phyloP scores from a whole-genome alignment of 2,113 vertebrate species.

The Nerophis lumbriciformis region DNA sequence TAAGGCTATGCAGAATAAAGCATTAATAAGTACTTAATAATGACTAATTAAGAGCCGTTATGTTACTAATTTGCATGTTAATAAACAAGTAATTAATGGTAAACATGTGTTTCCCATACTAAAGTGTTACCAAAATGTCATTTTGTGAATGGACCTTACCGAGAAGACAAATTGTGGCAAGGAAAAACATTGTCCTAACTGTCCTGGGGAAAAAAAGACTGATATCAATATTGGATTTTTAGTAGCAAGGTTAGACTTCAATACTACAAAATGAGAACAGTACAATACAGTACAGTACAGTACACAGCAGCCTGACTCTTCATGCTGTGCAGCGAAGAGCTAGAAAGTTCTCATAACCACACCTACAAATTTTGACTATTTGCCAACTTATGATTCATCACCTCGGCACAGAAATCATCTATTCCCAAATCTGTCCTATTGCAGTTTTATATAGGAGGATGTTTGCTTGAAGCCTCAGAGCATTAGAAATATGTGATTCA shows the following conservation, averaged over 20 bases:
- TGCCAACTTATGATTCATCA: not conserved
- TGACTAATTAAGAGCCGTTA: no score
- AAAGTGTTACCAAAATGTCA: not conserved
- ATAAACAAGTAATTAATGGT: no score
- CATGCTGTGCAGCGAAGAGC: slow-evolving; percentile 27
- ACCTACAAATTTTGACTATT: slow-evolving; percentile 4
- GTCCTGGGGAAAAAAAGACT: slow-evolving; percentile 21
- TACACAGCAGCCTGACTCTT: slow-evolving; percentile 17
- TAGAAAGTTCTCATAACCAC: slow-evolving; percentile 45
- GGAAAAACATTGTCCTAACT: slow-evolving; percentile 51
- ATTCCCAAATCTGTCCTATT: slow-evolving; percentile 5
- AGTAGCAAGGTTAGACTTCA: slow-evolving; percentile 16
- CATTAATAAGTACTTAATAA: no score
- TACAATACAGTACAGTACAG: slow-evolving; percentile 6
- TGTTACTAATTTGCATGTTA: no score
- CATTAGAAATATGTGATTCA: slow-evolving; percentile 19
- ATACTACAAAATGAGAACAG: not conserved
- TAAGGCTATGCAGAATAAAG: no score
- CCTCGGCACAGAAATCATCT: slow-evolving; percentile 17
- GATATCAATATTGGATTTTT: slow-evolving; percentile 6
- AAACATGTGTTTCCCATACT: no score
- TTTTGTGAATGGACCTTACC: slow-evolving; percentile 45
- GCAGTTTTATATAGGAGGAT: slow-evolving; percentile 24
- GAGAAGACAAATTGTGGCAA: slow-evolving; percentile 57
- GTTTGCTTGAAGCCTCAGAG: slow-evolving; percentile 30